phyloP scores from a whole-genome alignment of 2,888 invertebrate species.

The Miltochrista miniata region DNA sequence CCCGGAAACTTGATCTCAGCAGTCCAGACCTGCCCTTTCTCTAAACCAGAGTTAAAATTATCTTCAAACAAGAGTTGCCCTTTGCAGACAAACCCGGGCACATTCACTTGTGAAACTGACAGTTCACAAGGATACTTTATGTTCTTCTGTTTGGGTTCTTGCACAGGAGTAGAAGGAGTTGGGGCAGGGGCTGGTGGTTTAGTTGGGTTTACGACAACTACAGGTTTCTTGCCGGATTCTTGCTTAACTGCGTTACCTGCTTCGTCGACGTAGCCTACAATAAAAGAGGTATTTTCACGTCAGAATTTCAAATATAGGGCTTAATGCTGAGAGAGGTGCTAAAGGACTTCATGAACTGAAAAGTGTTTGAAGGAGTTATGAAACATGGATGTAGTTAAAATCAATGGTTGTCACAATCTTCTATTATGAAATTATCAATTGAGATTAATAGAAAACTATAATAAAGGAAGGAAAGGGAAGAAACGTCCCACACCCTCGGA shows the following conservation, averaged over 20 bases:
- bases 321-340: too few species aligned
- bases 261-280: conserved; percentile 63
- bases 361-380: too few species aligned
- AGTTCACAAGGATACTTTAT: conserved; percentile 55
- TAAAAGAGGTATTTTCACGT: too few species aligned
- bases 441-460: too few species aligned
- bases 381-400: too few species aligned
- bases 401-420: too few species aligned
- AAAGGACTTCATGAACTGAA: too few species aligned
- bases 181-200: background rate
- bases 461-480: too few species aligned
- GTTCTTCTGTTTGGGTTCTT: background rate
- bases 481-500: too few species aligned
- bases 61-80: conserved; percentile 86
- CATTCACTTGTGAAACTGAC: conserved; percentile 59
- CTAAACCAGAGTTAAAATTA: conserved; percentile 73
- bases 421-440: too few species aligned
- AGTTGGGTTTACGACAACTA: background rate
- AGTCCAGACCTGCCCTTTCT: conserved; percentile 81
- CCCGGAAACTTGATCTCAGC: conserved; percentile 83
- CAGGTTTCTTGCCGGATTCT: background rate
- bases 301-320: too few species aligned
- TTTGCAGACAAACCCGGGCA: conserved; percentile 73
- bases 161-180: background rate
- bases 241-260: conserved; percentile 51